phyloP scores from a whole-genome alignment of 2,888 invertebrate genomes.

The Chrysodeixis includens region DNA sequence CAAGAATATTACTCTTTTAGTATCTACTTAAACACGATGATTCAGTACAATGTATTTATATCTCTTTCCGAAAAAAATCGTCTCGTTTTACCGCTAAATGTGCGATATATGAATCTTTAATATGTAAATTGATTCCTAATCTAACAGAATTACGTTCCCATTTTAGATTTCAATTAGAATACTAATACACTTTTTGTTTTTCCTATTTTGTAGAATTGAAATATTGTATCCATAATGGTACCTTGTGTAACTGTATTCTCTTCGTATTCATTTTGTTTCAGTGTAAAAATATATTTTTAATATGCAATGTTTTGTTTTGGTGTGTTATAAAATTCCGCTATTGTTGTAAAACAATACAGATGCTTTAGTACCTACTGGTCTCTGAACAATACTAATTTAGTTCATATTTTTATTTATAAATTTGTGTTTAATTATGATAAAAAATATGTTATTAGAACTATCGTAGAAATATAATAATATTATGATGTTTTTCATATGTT shows the following conservation, averaged over 20 bases:
- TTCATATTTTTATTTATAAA: no score
- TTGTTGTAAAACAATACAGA: no score
- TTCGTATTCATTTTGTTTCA: not conserved
- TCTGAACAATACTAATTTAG: no score
- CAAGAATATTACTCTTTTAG: not conserved
- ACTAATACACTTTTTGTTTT: constrained; percentile 8
- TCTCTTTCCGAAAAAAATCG: not conserved
- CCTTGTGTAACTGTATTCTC: not conserved
- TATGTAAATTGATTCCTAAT: constrained; percentile 10
- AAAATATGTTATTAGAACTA: no score
- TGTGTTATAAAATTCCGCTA: no score
- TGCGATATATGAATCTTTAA: constrained; percentile 11
- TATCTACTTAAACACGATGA: not conserved
- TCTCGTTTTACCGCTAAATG: not conserved
- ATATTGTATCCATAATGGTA: not conserved
- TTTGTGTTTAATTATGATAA: no score
- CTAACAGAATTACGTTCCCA: not conserved
- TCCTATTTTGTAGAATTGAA: not conserved
- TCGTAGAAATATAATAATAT: no score
- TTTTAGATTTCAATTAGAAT: constrained; percentile 19
- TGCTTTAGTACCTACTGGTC: no score
- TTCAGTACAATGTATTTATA: not conserved
- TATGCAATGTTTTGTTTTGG: not conserved
- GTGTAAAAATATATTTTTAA: not conserved
- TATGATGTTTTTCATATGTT: no score